These are phyloP conservation scores for Ataeniobius toweri DNA, from an alignment of 2,797 vertebrate species.

Conservation along the genomic window DNA sequence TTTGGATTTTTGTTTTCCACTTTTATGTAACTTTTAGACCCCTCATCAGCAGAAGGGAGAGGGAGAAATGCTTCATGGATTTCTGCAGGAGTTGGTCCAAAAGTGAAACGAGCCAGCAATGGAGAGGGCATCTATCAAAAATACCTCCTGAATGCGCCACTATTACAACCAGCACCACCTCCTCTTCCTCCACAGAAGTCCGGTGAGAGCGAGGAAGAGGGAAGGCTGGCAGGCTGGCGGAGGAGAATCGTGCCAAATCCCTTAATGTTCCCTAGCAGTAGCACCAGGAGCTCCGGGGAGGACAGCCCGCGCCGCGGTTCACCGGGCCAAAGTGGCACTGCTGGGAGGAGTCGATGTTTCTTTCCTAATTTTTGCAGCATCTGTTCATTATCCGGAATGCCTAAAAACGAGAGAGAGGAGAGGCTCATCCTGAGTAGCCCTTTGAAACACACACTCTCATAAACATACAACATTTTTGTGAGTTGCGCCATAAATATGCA, in stretches of 20 bases:
- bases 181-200: constrained; percentile 46
- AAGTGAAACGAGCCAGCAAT: constrained; percentile 50
- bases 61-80: constrained; percentile 25
- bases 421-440: constrained; percentile 69
- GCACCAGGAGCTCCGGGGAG: constrained; percentile 79
- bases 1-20: constrained; percentile 10
- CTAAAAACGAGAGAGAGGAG: constrained; percentile 62
- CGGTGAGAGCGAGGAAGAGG: constrained; percentile 55
- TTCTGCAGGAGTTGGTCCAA: constrained; percentile 38
- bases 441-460: constrained; percentile 16
- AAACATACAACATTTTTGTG: constrained; percentile 22
- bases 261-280: constrained; percentile 82
- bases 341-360: constrained; percentile 87
- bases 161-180: constrained; percentile 18
- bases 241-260: constrained; percentile 77
- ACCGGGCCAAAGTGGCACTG: constrained; percentile 80
- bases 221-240: constrained; percentile 69
- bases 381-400: constrained; percentile 87
- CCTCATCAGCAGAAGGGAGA: constrained; percentile 52
- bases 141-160: constrained; percentile 47
- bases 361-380: constrained; percentile 88
- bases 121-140: constrained; percentile 76
- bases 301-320: constrained; percentile 78
- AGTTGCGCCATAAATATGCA: constrained; percentile 57
- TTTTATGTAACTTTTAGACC: constrained; percentile 41